phyloP scores from a whole-genome alignment of 2,888 invertebrate species.

The Electrophaes corylata region DNA sequence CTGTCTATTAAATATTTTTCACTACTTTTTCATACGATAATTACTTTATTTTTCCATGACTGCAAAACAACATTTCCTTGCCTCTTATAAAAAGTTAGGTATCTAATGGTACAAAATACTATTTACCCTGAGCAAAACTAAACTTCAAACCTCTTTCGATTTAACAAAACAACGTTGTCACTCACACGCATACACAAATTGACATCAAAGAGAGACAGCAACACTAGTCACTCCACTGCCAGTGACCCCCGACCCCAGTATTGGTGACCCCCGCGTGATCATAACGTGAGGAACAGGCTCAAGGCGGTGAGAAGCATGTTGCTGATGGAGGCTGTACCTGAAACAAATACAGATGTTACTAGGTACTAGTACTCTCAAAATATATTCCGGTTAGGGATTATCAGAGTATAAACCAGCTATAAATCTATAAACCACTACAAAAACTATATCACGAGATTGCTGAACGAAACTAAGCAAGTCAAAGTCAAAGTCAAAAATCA shows the following conservation, averaged over 20 bases:
- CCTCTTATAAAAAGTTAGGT: background rate
- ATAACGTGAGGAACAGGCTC: conserved; percentile 49
- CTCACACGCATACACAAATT: conserved; percentile 35
- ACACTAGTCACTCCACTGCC: conserved; percentile 7
- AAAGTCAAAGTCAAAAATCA: too few species aligned
- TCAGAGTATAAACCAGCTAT: too few species aligned
- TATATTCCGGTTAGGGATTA: too few species aligned
- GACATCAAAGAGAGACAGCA: conserved; percentile 37
- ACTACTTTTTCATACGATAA: too few species aligned
- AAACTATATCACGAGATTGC: too few species aligned
- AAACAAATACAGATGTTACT: conserved; percentile 17
- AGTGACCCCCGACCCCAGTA: background rate
- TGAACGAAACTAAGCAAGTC: too few species aligned
- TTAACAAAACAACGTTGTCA: conserved; percentile 22
- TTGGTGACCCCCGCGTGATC: conserved; percentile 41
- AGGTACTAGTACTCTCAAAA: background rate
- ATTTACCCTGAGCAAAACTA: conserved; percentile 22
- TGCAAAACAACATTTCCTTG: background rate
- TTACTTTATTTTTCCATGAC: too few species aligned
- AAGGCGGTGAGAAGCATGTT: conserved; percentile 43
- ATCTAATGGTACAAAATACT: conserved; percentile 14
- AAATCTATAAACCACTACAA: too few species aligned
- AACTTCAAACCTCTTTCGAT: conserved; percentile 25
- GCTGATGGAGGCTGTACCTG: conserved; percentile 43
- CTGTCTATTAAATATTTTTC: too few species aligned